Base-by-base conservation (phyloP, 2,797 vertebrate genomes). In the Myripristis jacobus region DNA sequence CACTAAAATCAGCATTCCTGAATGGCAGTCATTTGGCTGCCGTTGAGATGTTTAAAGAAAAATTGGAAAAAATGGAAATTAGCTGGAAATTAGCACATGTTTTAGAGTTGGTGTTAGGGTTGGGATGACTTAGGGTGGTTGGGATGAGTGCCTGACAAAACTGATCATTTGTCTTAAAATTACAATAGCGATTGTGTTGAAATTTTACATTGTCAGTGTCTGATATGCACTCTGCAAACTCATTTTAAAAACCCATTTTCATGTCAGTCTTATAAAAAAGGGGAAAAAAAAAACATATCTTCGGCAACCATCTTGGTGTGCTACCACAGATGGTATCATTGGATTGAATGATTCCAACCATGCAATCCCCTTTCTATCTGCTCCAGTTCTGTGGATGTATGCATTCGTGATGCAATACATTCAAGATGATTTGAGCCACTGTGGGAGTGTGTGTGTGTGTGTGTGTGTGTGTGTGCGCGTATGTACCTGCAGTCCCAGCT, bases 401-500 rank as follows among this genome's bases (percentile, higher is more conserved):
- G 22, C 5, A 6, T 24, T 25, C 25, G 21, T 25, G 48, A 9
- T 25, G 48, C 21, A 4, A 1, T 24, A 24, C 10, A 24, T 51
- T 4, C 21, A 10, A n/a, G 10, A n/a, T 36, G 12, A 29, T 5
- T 2, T 13, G 12, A 34, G 3, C 3, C 27, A 6, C 16, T 19
- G 8, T 11, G 18, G 10, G 1, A 22, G 68, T 60, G 48, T 25
- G 25, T 44, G 31, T 34, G 2, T 12, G 4, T 4, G 47, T n/a
- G n/a, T n/a, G n/a, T 10, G 43, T 11, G 19, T 25, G 24, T 36
- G 43, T 11, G 19, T 25, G 24, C 31, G 50, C 36, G 15, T n/a
- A 41, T 22, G 36, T 94, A 99, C 98, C 97, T 99, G 97, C 93
- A 99, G 95, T 67, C 97, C 97, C 81, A 99, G 79, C 92, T 98